Conservation (phyloP, 2,113 vertebrate species). For the Megaleporinus macrocephalus region DNA sequence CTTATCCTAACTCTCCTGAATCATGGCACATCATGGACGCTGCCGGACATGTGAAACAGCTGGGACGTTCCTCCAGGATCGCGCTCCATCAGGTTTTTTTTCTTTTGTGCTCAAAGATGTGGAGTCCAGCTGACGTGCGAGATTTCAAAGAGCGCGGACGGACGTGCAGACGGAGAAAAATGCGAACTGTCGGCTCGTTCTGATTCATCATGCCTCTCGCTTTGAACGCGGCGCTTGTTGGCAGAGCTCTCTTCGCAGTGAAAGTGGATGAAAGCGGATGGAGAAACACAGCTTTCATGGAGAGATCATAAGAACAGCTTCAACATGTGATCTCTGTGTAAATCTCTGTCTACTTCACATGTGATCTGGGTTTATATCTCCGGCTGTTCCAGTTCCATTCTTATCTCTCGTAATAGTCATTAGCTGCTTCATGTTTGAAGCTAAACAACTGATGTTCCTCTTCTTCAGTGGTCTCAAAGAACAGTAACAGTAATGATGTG, state of each 20-base stretch:
- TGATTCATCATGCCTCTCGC: constrained; percentile 4
- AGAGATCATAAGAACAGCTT: background rate
- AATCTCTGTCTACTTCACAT: background rate
- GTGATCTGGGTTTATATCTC: no score
- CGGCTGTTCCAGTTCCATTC: background rate
- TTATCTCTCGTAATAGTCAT: background rate
- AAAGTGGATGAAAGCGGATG: background rate
- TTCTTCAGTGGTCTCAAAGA: background rate
- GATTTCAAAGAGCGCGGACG: constrained; percentile 39
- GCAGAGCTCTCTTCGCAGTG: constrained; percentile 8
- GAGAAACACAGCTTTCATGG: constrained; percentile 4
- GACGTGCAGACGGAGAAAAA: background rate
- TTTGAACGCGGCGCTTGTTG: constrained; percentile 14
- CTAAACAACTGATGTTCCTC: background rate
- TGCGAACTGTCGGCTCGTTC: background rate
- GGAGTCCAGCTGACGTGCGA: constrained; percentile 35
- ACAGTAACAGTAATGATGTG: background rate
- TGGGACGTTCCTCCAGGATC: constrained; percentile 37
- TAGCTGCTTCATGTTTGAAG: background rate
- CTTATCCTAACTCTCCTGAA: constrained; percentile 14
- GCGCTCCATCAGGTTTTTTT: constrained; percentile 22
- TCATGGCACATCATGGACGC: constrained; percentile 1
- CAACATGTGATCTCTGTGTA: background rate
- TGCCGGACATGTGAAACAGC: constrained; percentile 29
- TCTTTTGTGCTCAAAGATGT: constrained; percentile 4